Evolutionary conservation across 2,888 invertebrate species (phyloP).

Genomic region (Linnaemya tessellans): DNA sequence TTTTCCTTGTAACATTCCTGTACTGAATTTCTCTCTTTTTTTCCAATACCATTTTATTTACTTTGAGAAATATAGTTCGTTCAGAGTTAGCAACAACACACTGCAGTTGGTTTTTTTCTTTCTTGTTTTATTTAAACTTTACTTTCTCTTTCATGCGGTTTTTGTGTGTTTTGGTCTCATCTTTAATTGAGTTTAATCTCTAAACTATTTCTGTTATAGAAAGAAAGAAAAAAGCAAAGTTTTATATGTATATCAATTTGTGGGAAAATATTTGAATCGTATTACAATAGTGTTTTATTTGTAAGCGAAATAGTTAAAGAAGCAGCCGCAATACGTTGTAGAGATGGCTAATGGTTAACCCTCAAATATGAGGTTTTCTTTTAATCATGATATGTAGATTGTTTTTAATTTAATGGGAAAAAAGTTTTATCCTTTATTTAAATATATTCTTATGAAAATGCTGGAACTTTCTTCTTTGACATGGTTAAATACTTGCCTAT

Average conservation of each 20-base stretch:
- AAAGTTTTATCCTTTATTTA: too few relatives aligned
- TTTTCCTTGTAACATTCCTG: neutral
- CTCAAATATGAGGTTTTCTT: too few relatives aligned
- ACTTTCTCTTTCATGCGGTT: conserved; percentile 66
- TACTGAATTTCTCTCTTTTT: neutral
- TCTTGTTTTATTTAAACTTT: conserved; percentile 24
- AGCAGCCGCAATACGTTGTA: too few relatives aligned
- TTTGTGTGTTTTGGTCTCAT: conserved; percentile 18
- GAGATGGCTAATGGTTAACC: too few relatives aligned
- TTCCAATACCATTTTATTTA: conserved; percentile 37
- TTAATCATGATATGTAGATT: too few relatives aligned
- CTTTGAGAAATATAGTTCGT: conserved; percentile 4
- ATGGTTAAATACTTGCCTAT: too few relatives aligned
- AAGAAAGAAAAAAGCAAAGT: neutral
- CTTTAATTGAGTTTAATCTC: conserved; percentile 37
- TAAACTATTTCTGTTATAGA: neutral
- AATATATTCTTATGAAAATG: too few relatives aligned
- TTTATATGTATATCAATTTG: conserved; percentile 35
- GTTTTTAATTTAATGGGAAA: too few relatives aligned
- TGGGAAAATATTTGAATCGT: conserved; percentile 5
- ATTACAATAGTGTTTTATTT: neutral
- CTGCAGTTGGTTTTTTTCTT: neutral
- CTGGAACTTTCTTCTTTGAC: too few relatives aligned
- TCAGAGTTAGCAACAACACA: conserved; percentile 19
- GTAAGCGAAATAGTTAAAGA: too few relatives aligned